These are phyloP conservation scores for Danio rerio DNA, from an alignment of 2,113 vertebrate species.

Conservation along the genomic window GRCz12tu NC_133193.1:37036001-37036500, in stretches of 20 bases:
- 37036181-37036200: neutral
- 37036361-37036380: neutral
- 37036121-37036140: neutral
- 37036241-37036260: too few species aligned
- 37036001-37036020: neutral
- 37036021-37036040: neutral
- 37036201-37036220: neutral
- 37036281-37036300: neutral
- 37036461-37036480: too few species aligned
- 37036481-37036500: too few species aligned
- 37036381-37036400: neutral
- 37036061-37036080: neutral
- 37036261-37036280: too few species aligned
- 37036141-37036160: neutral
- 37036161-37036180: slow-evolving; percentile 29
- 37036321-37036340: neutral
- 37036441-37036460: too few species aligned
- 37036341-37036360: neutral
- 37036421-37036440: too few species aligned
- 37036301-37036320: neutral
- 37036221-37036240: neutral
- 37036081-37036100: neutral
- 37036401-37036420: neutral
- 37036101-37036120: neutral
- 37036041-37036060: neutral